Base-by-base conservation (phyloP, 2,888 invertebrate species). In the Zaprionus obscuricornis region DNA sequence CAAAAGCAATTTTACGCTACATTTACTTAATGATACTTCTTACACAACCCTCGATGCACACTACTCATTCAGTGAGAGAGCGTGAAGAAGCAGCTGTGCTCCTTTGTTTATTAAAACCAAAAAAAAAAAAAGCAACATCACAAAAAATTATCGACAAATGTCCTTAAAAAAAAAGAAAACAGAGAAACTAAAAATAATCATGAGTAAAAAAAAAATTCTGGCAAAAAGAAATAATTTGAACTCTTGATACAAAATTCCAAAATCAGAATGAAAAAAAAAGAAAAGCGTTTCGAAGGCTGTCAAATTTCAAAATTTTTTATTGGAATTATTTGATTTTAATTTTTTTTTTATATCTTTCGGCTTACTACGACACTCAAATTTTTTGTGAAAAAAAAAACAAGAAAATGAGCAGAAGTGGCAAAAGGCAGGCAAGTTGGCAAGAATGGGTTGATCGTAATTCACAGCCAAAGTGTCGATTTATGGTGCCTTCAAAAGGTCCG, bases 1-100 rank as follows among this genome's bases (percentile, higher is more conserved):
- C 65, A 64, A 72, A 79, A 65, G 59, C 74, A 79, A 79, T 81
- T 83, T 81, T 69, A 81, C 67, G 81, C 72, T 79, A 77, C 81
- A 81, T 83, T 81, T 76, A 54, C 62, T 72, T 82, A 72, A 76
- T 74, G 72, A 69, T 66, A 37, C 63, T 6, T n/a, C n/a, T n/a
- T n/a, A n/a, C n/a, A 37, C 74, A 74, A 66, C 81, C 74, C 68
- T 58, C 64, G 16, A 34, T 31, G 10, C 29, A 5, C 42, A n/a
- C n/a, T n/a, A n/a, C n/a, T n/a, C n/a, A n/a, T n/a, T n/a, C n/a
- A n/a, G n/a, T n/a, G n/a, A n/a, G n/a, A n/a, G n/a, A n/a, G n/a
- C n/a, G n/a, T n/a, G n/a, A n/a, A 27, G 2, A 43, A 42, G 40
- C 70, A 70, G 71, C 34, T 70, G 69, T 47, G 67, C 34, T 2